phyloP scores from a whole-genome alignment of 2,888 invertebrate genomes.

The Nymphalis urticae region DNA sequence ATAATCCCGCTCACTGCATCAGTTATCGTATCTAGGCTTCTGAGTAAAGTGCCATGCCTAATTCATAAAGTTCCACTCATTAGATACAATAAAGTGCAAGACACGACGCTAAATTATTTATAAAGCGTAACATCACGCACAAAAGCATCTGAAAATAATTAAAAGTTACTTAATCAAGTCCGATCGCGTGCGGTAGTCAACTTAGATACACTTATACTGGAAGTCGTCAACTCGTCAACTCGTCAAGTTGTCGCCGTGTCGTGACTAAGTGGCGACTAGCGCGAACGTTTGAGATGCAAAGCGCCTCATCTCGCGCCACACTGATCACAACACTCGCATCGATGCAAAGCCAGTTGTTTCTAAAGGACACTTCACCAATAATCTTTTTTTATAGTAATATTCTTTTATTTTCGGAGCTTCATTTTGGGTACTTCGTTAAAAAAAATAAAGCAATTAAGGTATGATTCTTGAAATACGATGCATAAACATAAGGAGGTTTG shows the following conservation, averaged over 20 bases:
- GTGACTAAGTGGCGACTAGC: slow-evolving; percentile 35
- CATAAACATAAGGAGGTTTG: neutral
- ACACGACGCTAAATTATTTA: slow-evolving; percentile 1
- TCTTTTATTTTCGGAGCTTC: slow-evolving; percentile 1
- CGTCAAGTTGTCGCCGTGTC: slow-evolving; percentile 13
- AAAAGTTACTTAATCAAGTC: slow-evolving; percentile 1
- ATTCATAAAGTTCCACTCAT: slow-evolving; percentile 1
- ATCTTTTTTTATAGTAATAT: neutral
- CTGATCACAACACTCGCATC: slow-evolving; percentile 14
- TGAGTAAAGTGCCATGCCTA: neutral
- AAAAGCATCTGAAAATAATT: neutral
- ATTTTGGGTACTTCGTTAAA: neutral
- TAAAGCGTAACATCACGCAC: neutral
- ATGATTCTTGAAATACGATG: neutral
- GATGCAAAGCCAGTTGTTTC: slow-evolving; percentile 1
- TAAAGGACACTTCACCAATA: slow-evolving; percentile 6
- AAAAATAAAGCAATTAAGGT: neutral
- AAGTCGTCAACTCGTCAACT: slow-evolving; percentile 15
- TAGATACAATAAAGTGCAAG: neutral
- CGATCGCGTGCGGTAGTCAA: slow-evolving; percentile 2
- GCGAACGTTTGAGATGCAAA: slow-evolving; percentile 40
- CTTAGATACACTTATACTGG: neutral
- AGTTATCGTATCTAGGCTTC: no score
- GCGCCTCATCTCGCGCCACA: slow-evolving; percentile 9
- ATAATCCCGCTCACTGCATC: no score